These are phyloP conservation scores for Poecilia picta DNA, from an alignment of 2,797 vertebrate genomes.

Conservation along the genomic window DNA sequence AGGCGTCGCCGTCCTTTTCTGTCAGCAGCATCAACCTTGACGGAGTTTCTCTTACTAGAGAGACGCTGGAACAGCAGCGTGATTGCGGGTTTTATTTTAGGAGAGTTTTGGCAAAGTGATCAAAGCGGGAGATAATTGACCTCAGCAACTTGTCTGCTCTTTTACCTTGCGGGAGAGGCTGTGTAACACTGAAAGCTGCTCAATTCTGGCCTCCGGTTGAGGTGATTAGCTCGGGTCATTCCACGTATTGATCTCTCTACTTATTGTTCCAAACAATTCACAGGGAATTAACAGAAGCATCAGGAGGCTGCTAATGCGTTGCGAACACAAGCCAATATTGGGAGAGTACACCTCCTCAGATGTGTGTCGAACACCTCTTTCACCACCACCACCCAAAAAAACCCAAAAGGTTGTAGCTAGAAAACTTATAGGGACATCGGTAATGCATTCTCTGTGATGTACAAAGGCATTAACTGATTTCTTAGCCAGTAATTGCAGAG, in stretches of 20 bases:
- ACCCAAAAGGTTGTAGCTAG: constrained; percentile 8
- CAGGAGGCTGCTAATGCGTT: constrained; percentile 51
- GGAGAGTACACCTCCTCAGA: constrained; percentile 45
- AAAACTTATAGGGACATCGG: constrained; percentile 49
- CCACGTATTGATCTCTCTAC: constrained; percentile 45
- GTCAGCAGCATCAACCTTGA: constrained; percentile 64
- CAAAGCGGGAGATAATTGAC: constrained; percentile 62
- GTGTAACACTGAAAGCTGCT: constrained; percentile 19
- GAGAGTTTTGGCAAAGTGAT: constrained; percentile 58
- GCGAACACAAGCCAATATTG: constrained; percentile 62
- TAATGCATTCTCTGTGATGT: constrained; percentile 59
- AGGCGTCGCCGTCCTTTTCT: constrained; percentile 57
- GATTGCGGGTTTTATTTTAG: constrained; percentile 58
- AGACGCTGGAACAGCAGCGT: constrained; percentile 23
- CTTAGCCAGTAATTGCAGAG: constrained; percentile 58
- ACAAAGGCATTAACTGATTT: constrained; percentile 58
- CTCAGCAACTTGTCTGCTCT: constrained; percentile 35
- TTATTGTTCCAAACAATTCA: constrained; percentile 61
- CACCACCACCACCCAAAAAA: neutral
- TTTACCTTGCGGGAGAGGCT: constrained; percentile 20
- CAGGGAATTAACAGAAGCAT: constrained; percentile 53
- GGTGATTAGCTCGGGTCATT: constrained; percentile 54
- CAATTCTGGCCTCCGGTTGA: constrained; percentile 34
- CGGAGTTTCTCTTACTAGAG: constrained; percentile 31
- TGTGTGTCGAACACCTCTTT: constrained; percentile 1